Percentiles rank a stretch among this genome's conserved stretches.
Conservation (phyloP, 2,113 vertebrate species). For the Catharus fuscescens region DNA sequence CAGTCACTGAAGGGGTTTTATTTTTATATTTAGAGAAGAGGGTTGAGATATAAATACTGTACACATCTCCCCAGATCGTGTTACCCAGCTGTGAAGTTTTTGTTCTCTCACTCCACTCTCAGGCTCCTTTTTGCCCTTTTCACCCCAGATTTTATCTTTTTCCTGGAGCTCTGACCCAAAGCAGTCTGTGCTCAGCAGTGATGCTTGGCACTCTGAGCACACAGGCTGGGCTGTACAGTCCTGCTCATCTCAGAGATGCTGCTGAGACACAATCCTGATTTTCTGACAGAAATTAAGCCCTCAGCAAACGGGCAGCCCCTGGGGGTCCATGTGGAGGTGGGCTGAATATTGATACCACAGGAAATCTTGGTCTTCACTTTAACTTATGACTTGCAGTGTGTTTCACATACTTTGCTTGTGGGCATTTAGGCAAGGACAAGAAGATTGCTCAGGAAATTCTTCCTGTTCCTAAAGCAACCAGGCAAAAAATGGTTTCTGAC, state of each 20-base stretch:
- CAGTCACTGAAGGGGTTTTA: background rate
- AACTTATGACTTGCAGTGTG: background rate
- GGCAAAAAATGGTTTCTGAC: conserved; percentile 37
- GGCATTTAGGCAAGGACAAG: background rate
- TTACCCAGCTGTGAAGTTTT: background rate
- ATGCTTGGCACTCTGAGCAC: background rate
- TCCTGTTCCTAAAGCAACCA: background rate
- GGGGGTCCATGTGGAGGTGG: background rate
- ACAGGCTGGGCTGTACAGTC: background rate
- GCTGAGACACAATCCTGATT: background rate
- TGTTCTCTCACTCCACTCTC: background rate
- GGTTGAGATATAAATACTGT: background rate
- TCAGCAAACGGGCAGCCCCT: background rate
- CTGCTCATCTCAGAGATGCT: background rate
- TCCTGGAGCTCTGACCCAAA: background rate
- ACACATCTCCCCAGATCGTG: background rate
- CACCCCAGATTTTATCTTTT: background rate
- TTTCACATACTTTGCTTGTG: background rate
- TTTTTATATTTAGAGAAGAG: background rate
- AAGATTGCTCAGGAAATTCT: background rate
- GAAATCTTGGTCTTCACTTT: background rate
- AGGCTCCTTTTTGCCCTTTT: background rate
- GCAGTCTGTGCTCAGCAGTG: background rate
- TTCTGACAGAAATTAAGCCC: background rate
- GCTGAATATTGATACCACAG: background rate